Evolutionary conservation across 1,140 invertebrate genomes (phyloP), one percentile per base, ranked within the genome.

Genomic region (Zophobas atratus): DNA sequence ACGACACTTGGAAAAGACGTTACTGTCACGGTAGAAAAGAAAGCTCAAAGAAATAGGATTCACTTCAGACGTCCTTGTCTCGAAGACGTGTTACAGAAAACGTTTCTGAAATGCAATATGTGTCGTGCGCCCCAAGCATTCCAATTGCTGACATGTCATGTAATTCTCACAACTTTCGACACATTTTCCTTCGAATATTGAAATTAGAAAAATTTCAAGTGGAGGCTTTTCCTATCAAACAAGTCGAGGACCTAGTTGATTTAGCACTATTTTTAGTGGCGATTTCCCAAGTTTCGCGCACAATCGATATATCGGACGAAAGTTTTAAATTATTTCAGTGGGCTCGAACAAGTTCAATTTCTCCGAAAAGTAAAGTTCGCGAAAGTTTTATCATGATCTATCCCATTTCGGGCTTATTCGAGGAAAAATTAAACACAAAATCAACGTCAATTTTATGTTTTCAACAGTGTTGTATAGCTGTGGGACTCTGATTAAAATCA

Each of bases 101-200:
- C 57, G 57, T 32, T 67, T 67, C 39, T 67, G 60, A 67, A 67
- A 67, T 67, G 60, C 60, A 67, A 67, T 67, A 67, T 67, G 39
- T 67, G 60, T 67, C 60, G 38, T 20, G 35, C 36, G 8, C 35
- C 39, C 57, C 33, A 5, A 32, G 57, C 57, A 57, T 63, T 63
- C 36, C 57, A 6, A 39, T 8, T 39, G 36, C 33, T 63, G 57
- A 34, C n/a, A 63, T 41, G 57, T 63, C 57, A 38, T 63, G 35
- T 63, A 63, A 63, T 63, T 67, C 60, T n/a, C 39, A 36, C 6
- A 67, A 43, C 38, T 67, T 67, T 67, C 60, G 60, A 43, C 60
- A 67, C 2, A 67, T 67, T 67, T 60, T 67, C 39, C 20, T 41
- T 33, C n/a, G 35, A 46, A 41, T 63, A 63, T 63, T 39, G n/a